A percentile compares a stretch with the other conserved stretches of the same genome.
Conservation (phyloP, 2,888 invertebrate genomes). For the Diabrotica balteata region DNA sequence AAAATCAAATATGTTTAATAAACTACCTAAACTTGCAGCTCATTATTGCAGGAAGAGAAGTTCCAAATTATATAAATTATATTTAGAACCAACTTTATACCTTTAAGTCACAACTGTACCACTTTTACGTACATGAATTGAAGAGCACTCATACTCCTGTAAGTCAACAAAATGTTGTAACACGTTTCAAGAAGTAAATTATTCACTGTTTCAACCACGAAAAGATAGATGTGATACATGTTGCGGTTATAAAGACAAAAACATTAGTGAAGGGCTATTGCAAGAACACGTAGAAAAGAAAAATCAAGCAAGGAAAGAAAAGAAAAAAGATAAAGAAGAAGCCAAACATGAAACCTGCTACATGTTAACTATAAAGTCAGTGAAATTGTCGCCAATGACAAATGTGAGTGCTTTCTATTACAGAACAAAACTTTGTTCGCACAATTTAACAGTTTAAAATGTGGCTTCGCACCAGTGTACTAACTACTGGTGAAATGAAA, state of each 20-base stretch:
- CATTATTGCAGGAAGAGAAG: no score
- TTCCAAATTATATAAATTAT: no score
- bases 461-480: not conserved
- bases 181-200: not conserved
- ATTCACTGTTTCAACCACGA: not conserved
- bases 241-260: not conserved
- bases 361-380: not conserved
- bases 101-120: no score
- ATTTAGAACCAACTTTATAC: no score
- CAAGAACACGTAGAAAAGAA: not conserved
- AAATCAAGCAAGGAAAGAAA: not conserved
- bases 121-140: no score
- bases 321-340: not conserved
- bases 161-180: no score
- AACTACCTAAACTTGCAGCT: no score
- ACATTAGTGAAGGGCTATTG: not conserved
- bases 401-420: not conserved
- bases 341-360: not conserved
- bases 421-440: not conserved
- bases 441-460: not conserved
- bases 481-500: not conserved
- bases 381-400: not conserved
- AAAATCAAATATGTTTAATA: no score
- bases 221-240: not conserved
- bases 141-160: no score